A percentile compares a stretch with the other conserved stretches of the same genome.
Evolutionary conservation across 2,113 vertebrate species (phyloP).

Genomic region (Felis chaus): DNA sequence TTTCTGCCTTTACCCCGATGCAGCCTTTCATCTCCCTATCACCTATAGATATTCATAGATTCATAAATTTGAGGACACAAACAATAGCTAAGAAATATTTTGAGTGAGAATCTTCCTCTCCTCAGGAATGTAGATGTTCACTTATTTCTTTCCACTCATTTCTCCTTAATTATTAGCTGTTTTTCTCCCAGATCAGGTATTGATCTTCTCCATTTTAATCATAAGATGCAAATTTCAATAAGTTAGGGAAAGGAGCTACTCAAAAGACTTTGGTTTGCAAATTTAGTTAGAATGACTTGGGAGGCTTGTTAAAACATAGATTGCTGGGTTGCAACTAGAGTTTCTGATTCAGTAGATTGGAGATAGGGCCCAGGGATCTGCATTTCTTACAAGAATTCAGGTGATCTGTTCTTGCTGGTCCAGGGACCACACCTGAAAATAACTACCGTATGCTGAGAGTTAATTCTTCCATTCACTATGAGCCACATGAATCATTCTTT

Average conservation of each 20-base stretch:
- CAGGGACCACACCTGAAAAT: not conserved
- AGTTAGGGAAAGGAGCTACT: not conserved
- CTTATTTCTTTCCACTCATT: not conserved
- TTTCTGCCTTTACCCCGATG: not conserved
- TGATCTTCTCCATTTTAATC: not conserved
- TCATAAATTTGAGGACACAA: not conserved
- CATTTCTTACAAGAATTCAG: not conserved
- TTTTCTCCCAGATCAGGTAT: not conserved
- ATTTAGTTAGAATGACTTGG: not conserved
- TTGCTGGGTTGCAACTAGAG: not conserved
- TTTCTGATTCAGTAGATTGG: not conserved
- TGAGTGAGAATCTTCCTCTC: not conserved
- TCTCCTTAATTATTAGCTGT: not conserved
- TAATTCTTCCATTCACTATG: not conserved
- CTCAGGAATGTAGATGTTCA: not conserved
- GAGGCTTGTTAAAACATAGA: not conserved
- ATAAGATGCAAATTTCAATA: not conserved
- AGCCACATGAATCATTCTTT: not conserved
- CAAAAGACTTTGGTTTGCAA: not conserved
- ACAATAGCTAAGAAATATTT: not conserved
- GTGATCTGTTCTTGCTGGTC: not conserved
- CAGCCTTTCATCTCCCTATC: not conserved
- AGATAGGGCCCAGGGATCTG: rapidly evolving
- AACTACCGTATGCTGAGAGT: not conserved
- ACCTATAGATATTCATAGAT: not conserved